Conservation (phyloP, 2,113 vertebrate species). For the Brevimyrus niger region DNA sequence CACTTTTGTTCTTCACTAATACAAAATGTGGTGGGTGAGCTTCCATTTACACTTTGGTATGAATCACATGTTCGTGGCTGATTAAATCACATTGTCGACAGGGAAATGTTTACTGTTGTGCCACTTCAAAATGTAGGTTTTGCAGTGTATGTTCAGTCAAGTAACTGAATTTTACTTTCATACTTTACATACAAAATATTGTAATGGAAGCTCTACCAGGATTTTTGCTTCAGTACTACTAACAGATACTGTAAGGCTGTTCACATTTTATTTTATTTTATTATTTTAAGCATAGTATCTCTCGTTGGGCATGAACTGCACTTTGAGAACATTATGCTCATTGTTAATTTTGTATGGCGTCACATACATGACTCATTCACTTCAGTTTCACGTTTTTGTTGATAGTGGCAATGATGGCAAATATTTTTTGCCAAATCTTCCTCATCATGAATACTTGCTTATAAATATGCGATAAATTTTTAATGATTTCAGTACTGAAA, state of each 20-base stretch:
- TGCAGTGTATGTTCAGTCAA: background rate
- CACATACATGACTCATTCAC: background rate
- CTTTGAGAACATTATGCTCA: background rate
- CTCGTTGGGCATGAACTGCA: constrained; percentile 6
- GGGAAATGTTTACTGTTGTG: constrained; percentile 37
- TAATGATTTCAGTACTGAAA: background rate
- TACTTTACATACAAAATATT: background rate
- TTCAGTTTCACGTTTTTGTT: background rate
- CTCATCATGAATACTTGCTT: background rate
- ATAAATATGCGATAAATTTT: background rate
- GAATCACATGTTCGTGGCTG: constrained; percentile 32
- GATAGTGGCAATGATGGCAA: background rate
- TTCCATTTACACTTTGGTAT: constrained; percentile 35
- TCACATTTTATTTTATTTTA: constrained; percentile 17
- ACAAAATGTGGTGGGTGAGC: constrained; percentile 25
- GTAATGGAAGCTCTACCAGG: constrained; percentile 30
- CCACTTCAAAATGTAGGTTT: background rate
- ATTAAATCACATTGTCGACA: constrained; percentile 18
- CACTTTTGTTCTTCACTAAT: constrained; percentile 44
- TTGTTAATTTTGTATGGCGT: background rate
- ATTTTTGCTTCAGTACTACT: constrained; percentile 23
- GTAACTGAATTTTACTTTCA: background rate
- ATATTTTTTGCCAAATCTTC: background rate
- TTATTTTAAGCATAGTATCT: constrained; percentile 6
- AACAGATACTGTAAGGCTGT: constrained; percentile 19